These are phyloP conservation scores for Ciconia stormi DNA, from an alignment of 2,113 vertebrate species.

Conservation along the genomic window DNA sequence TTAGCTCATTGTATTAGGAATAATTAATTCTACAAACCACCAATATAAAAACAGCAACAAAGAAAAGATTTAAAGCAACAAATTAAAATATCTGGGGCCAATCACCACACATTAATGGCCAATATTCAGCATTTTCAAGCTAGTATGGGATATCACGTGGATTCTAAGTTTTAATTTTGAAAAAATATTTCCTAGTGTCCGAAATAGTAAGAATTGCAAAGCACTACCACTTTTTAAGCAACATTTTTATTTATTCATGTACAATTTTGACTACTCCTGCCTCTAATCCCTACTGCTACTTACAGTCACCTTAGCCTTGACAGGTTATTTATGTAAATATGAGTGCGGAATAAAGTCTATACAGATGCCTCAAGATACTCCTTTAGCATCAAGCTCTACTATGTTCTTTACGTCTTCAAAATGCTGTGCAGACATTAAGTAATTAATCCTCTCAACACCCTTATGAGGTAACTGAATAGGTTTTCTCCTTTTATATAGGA, in stretches of 20 bases:
- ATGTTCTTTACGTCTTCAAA: neutral
- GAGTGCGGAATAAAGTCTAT: neutral
- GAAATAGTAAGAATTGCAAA: neutral
- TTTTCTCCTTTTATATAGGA: constrained; percentile 25
- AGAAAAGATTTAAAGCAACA: neutral
- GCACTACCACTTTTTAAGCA: neutral
- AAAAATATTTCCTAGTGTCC: neutral
- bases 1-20: neutral
- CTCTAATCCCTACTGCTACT: neutral
- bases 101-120: neutral
- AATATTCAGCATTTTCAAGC: neutral
- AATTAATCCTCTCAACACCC: constrained; percentile 30
- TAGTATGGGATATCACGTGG: neutral
- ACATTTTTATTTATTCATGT: neutral
- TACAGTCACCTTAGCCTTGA: neutral
- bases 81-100: neutral
- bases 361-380: neutral
- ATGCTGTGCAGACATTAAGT: neutral
- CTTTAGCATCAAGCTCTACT: neutral
- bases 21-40: neutral
- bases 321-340: neutral
- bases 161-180: neutral
- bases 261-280: neutral
- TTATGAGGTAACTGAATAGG: constrained; percentile 12
- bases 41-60: neutral